These are phyloP conservation scores for Hydraecia micacea DNA, from an alignment of 2,888 invertebrate species.

Conservation along the genomic window DNA sequence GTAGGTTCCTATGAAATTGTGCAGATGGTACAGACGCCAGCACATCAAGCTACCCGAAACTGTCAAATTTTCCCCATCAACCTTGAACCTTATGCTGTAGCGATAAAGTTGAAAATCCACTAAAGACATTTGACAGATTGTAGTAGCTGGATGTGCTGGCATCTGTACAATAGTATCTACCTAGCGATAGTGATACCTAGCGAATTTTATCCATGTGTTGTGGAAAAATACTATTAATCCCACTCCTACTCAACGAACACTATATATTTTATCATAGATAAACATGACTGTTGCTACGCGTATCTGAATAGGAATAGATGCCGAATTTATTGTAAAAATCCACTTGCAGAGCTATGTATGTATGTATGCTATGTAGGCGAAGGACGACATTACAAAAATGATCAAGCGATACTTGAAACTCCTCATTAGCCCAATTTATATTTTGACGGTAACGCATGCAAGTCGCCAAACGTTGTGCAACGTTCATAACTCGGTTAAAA, in stretches of 20 bases:
- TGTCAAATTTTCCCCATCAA: too few species aligned
- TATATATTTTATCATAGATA: slow-evolving; percentile 50
- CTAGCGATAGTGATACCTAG: not conserved
- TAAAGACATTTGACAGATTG: too few species aligned
- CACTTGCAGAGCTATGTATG: slow-evolving; percentile 8
- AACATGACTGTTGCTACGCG: slow-evolving; percentile 55
- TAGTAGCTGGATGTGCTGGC: too few species aligned
- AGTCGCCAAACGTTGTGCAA: slow-evolving; percentile 80
- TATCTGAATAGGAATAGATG: slow-evolving; percentile 7
- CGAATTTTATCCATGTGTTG: slow-evolving; percentile 20
- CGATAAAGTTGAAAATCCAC: too few species aligned
- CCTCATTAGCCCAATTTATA: slow-evolving; percentile 61
- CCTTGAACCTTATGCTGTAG: too few species aligned
- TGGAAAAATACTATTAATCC: slow-evolving; percentile 44
- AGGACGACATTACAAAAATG: slow-evolving; percentile 42
- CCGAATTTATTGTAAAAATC: slow-evolving; percentile 39
- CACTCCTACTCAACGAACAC: slow-evolving; percentile 25
- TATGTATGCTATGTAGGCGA: slow-evolving; percentile 51
- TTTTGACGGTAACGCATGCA: slow-evolving; percentile 43
- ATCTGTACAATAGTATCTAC: not conserved
- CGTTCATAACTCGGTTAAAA: slow-evolving; percentile 80
- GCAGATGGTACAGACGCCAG: not conserved
- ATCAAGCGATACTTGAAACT: slow-evolving; percentile 20
- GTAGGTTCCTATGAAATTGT: slow-evolving; percentile 6
- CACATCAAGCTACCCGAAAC: too few species aligned